Base-by-base conservation (phyloP, 1,140 invertebrate species). In the Drosophila lacertosa region DNA sequence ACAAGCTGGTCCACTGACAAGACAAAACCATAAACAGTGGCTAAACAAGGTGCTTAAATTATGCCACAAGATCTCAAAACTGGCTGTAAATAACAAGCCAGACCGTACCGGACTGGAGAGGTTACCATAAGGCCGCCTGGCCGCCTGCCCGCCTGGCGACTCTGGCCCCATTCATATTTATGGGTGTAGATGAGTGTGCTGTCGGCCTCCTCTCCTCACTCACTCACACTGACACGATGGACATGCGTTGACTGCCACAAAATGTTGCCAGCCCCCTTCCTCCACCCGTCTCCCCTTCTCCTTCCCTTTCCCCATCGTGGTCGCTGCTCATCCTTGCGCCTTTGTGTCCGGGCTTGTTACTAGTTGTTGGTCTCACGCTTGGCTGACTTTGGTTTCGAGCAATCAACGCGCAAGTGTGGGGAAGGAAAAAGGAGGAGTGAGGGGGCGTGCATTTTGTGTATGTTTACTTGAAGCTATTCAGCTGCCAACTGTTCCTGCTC, bases 11-110 rank as follows among this genome's bases (percentile, higher is more conserved):
- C 74, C 79, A 75, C 63, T 86, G 82, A 88, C 77, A 82, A 74
- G 82, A 77, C 77, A 74, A 65, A 77, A 82, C 78, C 82, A 88
- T 88, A 88, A 88, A 88, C 82, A 86, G 83, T 82, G 82, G 82
- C 82, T 86, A 86, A 86, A 86, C 77, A 86, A 86, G 82, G 82
- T 86, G 82, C 82, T 86, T 86, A 86, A 86, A 86, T 86, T 88
- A 86, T 86, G 82, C 82, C 83, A 89, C 83, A 86, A 82, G 74
- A 82, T 88, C 74, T 82, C 74, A 82, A 74, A 89, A 74, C 77
- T 64, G 74, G 74, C 74, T 88, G 83, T 86, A 86, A 86, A 86
- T 88, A 86, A 86, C 81, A 74, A 77, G 74, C 82, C 47, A 57
- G 57, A 67, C 64, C 72, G 24, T 24, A 33, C 54, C 35, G 16